Evolutionary conservation across 1,140 invertebrate species (phyloP), one percentile per base, ranked within the genome.

Genomic region (Ostrea edulis): DNA sequence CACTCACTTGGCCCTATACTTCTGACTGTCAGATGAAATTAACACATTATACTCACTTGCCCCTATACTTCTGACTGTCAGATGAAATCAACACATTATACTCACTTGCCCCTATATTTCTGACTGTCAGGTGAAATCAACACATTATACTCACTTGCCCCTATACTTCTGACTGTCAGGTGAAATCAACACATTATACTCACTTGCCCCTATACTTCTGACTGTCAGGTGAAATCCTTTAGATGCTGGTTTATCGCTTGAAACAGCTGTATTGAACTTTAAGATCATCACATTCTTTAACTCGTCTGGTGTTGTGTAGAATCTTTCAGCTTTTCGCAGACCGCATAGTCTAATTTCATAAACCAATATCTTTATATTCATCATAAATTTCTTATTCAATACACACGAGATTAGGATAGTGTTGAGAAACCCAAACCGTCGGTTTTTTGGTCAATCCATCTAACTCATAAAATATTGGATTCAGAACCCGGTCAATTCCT

Each of bases 221-320:
- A 83, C 51, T 11, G 82, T 83, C 11, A 83, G 82, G 51, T 52
- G 20, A 44, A 83, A 83, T 14, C 82, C 82, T 54, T 51, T 52
- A 51, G 82, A 83, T 29, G 44, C 7, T 22, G n/a, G 8, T 20
- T 51, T 83, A 44, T 83, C 82, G 20, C 51, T 52, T 5, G 82
- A 52, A 85, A 88, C 55, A 8, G 35, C 44, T n/a, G 83, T 85
- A 17, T 88, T 84, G 77, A 88, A 88, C 58, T 35, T 88, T 17
- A 88, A 22, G 3, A 82, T 14, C 84, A 88, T 85, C 2, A 81
- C 35, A 22, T 88, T 85, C 14, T 77, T 20, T 17, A 84, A 65
- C 7, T 83, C 87, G n/a, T 65, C 83, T 9, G 14, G 17, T 22
- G 87, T 55, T 51, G 87, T 82, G 22, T 65, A 25, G 62, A 68